Evolutionary conservation across 2,113 vertebrate species (phyloP), one percentile per base, ranked within the genome.

Genomic region (Pyxicephalus adspersus): DNA sequence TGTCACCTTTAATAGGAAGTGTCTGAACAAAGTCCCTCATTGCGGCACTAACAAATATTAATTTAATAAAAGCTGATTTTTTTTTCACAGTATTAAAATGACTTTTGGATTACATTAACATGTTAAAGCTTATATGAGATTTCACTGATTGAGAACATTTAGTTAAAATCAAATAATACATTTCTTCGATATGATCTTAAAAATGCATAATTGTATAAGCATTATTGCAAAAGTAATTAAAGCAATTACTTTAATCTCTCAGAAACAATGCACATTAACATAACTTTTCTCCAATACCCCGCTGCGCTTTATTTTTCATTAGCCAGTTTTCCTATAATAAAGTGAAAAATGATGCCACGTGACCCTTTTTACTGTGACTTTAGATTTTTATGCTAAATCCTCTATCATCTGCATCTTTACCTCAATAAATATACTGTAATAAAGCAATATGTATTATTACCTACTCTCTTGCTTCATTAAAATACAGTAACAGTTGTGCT

Each of bases 361-460:
- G 64, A 78, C 76, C 76, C 77, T 50, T 70, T 38, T 66, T 79
- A 51, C 64, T 66, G 28, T 54, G 29, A 18, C 16, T 79, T 79
- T 79, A 60, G 26, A 60, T 70, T 31, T 57, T 45, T 26, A 57
- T 79, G 64, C n/a, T 58, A 68, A 68, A 79, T 50, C 28, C 22
- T 79, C 18, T 55, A 58, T 45, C 52, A 70, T 79, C 55, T 78
- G 51, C 45, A 77, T 77, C 11, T 31, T 54, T 77, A 52, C 75
- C n/a, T 38, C 29, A 54, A 77, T 77, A 66, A 65, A 66, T 65
- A 52, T 67, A 55, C 66, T 66, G 28, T 77, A 77, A 77, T 77
- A 77, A 77, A 66, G 64, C 60, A 77, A 77, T 77, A 77, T 77
- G 63, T 65, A 38, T 68, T 70, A 68, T 79, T 68, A 18, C 64